Evolutionary conservation across 2,113 vertebrate species (phyloP), one percentile per base, ranked within the genome.

Genomic region (Paracyprichromis sp.): DNA sequence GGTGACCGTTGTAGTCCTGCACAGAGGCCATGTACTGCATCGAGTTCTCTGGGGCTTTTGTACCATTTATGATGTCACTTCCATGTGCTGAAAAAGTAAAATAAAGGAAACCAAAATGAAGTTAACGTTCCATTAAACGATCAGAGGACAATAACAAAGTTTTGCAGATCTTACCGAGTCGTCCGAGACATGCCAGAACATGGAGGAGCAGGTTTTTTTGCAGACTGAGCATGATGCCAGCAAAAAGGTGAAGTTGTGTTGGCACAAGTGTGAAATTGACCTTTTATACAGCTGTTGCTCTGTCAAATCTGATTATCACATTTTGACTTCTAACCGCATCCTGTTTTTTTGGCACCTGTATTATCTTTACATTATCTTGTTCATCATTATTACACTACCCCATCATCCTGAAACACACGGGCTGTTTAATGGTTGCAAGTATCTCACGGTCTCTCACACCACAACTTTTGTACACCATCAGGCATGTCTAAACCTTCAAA

Each of bases 161-260:
- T 7, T 19, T 8, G 5, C 7, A 17, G 24, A 29, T 52, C 80
- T 78, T 78, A 92, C 90, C 63, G 2, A 24, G 53, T 54, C 1
- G 13, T 71, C 66, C 34, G 2, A 86, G 36, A 53, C 34, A 61
- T 36, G 24, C 7, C 80, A 92, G 56, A 71, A 79, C 1, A 10
- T 14, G 19, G 38, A 88, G 6, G 8, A 88, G 40, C 59, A 88
- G 47, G 24, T 79, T 3, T 7, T 7, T 43, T 8, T 19, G 12
- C 21, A 83, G 73, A 52, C 10, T 1, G 6, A 43, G 3, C 90
- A 92, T 92, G 38, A 45, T 90, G 81, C 12, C 83, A 31, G 63
- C 12, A 5, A n/a, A 9, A 14, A 14, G 6, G n/a, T 57, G 21
- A 57, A 9, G 53, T 50, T 19, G 14, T 82, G 8, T 19, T 11